Conservation (phyloP, 2,888 invertebrate species). For the Dasysyrphus tricinctus region DNA sequence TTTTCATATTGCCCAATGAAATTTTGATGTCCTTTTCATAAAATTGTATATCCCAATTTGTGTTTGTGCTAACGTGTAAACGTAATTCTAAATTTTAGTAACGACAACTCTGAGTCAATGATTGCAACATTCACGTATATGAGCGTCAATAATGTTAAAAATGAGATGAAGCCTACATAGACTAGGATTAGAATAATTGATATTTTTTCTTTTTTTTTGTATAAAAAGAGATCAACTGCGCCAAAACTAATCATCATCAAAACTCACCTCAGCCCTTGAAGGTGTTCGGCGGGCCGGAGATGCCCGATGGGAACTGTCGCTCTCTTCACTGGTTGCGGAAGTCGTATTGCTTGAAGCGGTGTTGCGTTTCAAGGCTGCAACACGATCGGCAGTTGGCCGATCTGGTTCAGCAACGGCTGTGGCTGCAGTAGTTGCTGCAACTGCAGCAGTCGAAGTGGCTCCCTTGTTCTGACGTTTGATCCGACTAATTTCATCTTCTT, state of each 20-base stretch:
- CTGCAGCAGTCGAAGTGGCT: constrained; percentile 85
- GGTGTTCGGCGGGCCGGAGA: constrained; percentile 88
- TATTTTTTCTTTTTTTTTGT: constrained; percentile 75
- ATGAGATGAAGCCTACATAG: constrained; percentile 25
- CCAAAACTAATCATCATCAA: constrained; percentile 77
- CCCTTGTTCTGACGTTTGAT: constrained; percentile 94
- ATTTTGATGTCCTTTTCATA: constrained; percentile 57
- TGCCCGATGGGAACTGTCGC: constrained; percentile 85
- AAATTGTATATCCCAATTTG: constrained; percentile 7
- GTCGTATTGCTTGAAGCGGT: constrained; percentile 77
- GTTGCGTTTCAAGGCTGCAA: constrained; percentile 84
- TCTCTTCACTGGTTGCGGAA: constrained; percentile 84
- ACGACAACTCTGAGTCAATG: neutral
- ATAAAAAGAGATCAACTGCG: constrained; percentile 72
- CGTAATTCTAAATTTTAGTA: neutral
- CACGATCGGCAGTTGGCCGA: constrained; percentile 84
- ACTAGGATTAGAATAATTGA: neutral
- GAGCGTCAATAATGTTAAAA: constrained; percentile 21
- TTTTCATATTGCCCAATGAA: constrained; percentile 20
- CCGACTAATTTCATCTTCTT: constrained; percentile 94
- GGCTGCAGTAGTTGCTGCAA: constrained; percentile 79
- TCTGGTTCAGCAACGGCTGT: constrained; percentile 84
- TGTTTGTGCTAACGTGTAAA: constrained; percentile 11
- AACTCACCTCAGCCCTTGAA: constrained; percentile 91
- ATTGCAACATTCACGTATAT: neutral